phyloP scores from a whole-genome alignment of 2,797 vertebrate genomes.

The Thripadectes ignobilis region DNA sequence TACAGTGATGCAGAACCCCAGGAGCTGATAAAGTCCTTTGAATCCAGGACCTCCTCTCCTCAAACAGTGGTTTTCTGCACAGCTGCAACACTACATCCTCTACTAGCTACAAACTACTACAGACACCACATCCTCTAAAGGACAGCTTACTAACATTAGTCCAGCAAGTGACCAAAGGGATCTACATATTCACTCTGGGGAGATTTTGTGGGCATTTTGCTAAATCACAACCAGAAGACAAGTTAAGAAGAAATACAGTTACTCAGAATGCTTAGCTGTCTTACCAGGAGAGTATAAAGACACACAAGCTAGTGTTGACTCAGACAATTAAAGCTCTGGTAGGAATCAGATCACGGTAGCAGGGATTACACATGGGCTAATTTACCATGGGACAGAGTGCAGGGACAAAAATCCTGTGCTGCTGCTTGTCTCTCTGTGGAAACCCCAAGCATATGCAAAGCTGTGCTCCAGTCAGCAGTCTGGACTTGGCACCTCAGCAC shows the following conservation, averaged over 20 bases:
- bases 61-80: fast-evolving
- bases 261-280: background rate
- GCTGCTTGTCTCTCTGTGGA: background rate
- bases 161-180: background rate
- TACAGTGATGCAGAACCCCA: background rate
- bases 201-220: background rate
- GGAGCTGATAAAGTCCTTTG: background rate
- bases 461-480: background rate
- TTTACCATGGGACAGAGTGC: background rate
- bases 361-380: background rate
- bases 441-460: fast-evolving
- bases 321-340: background rate
- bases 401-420: background rate
- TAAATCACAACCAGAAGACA: background rate
- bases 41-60: background rate
- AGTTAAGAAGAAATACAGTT: background rate
- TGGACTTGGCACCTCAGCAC: background rate
- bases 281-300: background rate
- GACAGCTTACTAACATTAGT: background rate
- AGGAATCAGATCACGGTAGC: background rate
- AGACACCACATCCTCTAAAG: background rate
- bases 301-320: background rate
- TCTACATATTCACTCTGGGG: fast-evolving
- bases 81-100: background rate
- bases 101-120: background rate